phyloP scores from a whole-genome alignment of 2,113 vertebrate genomes.

The Pygathrix nemaeus region DNA sequence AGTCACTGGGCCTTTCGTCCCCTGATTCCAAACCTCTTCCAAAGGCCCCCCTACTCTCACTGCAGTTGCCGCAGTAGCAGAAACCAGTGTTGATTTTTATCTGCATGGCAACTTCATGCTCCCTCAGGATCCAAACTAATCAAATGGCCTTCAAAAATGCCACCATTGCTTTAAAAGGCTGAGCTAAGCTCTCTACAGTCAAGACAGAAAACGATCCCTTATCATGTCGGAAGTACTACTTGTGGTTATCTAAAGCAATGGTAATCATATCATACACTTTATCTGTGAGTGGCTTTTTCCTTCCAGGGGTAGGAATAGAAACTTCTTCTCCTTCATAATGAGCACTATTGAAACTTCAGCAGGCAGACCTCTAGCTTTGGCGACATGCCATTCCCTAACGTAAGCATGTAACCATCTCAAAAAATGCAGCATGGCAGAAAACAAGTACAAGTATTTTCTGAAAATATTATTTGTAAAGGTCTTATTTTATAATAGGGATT shows the following conservation, averaged over 20 bases:
- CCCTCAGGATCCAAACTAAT: slow-evolving; percentile 75
- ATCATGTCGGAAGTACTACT: slow-evolving; percentile 82
- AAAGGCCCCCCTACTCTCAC: background rate
- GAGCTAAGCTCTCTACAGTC: slow-evolving; percentile 73
- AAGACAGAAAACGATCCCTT: slow-evolving; percentile 83
- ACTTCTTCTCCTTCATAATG: slow-evolving; percentile 85
- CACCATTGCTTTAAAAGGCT: slow-evolving; percentile 79
- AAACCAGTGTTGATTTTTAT: slow-evolving; percentile 78
- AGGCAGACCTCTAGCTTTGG: slow-evolving; percentile 82
- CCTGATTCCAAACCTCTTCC: background rate
- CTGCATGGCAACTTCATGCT: slow-evolving; percentile 73
- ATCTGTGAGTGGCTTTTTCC: slow-evolving; percentile 86
- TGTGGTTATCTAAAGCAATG: slow-evolving; percentile 83
- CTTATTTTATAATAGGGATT: slow-evolving; percentile 84
- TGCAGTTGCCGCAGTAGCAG: slow-evolving; percentile 55
- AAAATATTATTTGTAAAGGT: slow-evolving; percentile 86
- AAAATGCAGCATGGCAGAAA: slow-evolving; percentile 92
- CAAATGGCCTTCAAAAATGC: slow-evolving; percentile 83
- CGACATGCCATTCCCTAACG: slow-evolving; percentile 91
- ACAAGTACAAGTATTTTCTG: slow-evolving; percentile 88
- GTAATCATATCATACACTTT: slow-evolving; percentile 83
- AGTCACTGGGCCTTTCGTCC: background rate
- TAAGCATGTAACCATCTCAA: slow-evolving; percentile 92
- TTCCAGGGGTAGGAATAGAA: slow-evolving; percentile 84
- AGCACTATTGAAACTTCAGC: slow-evolving; percentile 84